Evolutionary conservation across 2,797 vertebrate genomes (phyloP), one percentile per base, ranked within the genome.

Genomic region (Melopsittacus undulatus): DNA sequence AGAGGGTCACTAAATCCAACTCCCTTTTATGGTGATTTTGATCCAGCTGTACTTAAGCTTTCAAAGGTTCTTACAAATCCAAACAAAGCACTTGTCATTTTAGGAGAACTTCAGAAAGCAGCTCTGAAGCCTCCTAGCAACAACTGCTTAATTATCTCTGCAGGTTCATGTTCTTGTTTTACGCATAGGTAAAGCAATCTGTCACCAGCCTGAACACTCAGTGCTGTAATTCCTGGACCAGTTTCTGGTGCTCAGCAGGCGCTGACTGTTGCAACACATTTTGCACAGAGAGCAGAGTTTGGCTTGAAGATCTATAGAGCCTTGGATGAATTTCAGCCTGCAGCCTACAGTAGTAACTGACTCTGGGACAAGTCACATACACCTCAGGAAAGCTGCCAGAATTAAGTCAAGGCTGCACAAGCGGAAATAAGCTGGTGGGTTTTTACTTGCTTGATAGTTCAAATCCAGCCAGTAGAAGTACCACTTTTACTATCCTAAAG

Each of bases 61-160:
- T 80, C 61, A 54, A 54, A 89, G 27, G 61, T n/a, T 24, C 38
- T 87, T 46, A 29, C 89, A 90, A 96, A 90, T 80, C 64, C 78
- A 92, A 90, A 84, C 77, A 92, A 92, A 93, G 81, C 72, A 48
- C 64, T 30, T 32, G 49, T 54, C 36, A 30, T 11, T 77, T 54
- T 24, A 94, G 51, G 23, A 94, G 81, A 74, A 74, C 64, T 89
- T 84, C 42, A 89, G 74, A 62, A 75, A 94, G 75, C 88, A 48
- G 74, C 81, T 93, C 86, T 54, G 88, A 68, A 92, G 61, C 88
- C 72, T 93, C 81, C 83, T 91, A 95, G 89, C 89, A 93, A 57
- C 56, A 79, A 16, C 46, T 89, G 86, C 88, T 76, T 82, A 49
- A 38, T 77, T 73, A 89, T 80, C 89, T 92, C 70, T 93, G 83